Evolutionary conservation across 2,888 invertebrate species (phyloP), one percentile per base, ranked within the genome.

Genomic region (Conops quadrifasciatus): DNA sequence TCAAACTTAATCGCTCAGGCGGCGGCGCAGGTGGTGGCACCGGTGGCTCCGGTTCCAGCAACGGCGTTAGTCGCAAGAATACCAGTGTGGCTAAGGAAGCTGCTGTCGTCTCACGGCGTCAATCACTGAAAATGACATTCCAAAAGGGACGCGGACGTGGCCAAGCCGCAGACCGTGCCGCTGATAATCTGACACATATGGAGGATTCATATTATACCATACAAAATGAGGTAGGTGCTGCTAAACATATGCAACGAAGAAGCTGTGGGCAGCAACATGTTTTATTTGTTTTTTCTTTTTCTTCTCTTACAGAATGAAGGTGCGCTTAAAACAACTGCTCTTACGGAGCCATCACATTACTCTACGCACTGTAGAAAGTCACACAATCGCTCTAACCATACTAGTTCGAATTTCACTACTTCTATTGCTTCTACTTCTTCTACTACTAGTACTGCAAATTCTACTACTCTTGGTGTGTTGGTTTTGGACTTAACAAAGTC

Each of bases 91-190:
- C 28, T 45, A 77, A 76, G n/a, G 77, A 76, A 16, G 73, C 75
- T 16, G 76, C 75, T 47, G 67, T 72, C 19, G 79, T 79, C 13
- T 81, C 73, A 53, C 75, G 77, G 7, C 88, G 92, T 75, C 91
- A 90, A 74, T 91, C 92, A 0, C 84, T 93, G 76, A 94, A 93
- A 86, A 92, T 93, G 91, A 93, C 93, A 73, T 89, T 93, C 83
- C 91, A 91, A 86, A 92, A 92, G 84, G 90, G 91, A 60, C 88
- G 90, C 1, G 89, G 88, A 36, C 89, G 89, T 77, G 88, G 88
- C 21, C 85, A 83, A 45, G 80, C 73, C 15, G 85, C 87, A 49
- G 88, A 88, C 72, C 83, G 83, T 60, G 75, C 81, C 24, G 73
- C 81, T 63, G 83, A 82, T 72, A 82, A 80, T 75, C 77, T 81